Percentiles rank a stretch among this genome's conserved stretches.
phyloP scores from a whole-genome alignment of 2,888 invertebrate genomes.

The Agonopterix heracliana region DNA sequence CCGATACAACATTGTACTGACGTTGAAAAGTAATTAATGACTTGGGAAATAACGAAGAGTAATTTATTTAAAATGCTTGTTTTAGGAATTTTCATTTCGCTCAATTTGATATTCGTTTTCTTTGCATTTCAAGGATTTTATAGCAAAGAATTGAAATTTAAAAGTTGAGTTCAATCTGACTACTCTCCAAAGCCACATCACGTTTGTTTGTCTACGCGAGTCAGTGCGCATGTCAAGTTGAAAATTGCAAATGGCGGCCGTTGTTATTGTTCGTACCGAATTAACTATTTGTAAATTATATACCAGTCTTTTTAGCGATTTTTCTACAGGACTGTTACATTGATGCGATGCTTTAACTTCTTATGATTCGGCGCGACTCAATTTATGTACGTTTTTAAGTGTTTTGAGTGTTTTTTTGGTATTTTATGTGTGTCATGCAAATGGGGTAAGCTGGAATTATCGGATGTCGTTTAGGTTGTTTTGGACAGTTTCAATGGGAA shows the following conservation, averaged over 20 bases:
- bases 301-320: conserved; percentile 80
- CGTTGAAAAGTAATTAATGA: conserved; percentile 18
- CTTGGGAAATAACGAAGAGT: conserved; percentile 4
- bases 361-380: conserved; percentile 65
- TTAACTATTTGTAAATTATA: conserved; percentile 82
- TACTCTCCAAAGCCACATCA: conserved; percentile 43
- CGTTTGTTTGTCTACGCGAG: conserved; percentile 65
- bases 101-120: background rate
- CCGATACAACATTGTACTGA: conserved; percentile 40
- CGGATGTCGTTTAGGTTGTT: conserved; percentile 77
- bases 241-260: conserved; percentile 99
- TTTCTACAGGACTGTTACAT: conserved; percentile 74
- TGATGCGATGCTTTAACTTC: conserved; percentile 71
- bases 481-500: conserved; percentile 72
- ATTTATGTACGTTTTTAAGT: conserved; percentile 73
- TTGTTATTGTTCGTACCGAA: conserved; percentile 99
- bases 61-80: background rate
- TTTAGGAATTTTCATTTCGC: background rate
- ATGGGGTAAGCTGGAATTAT: conserved; percentile 81
- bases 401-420: conserved; percentile 75
- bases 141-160: background rate
- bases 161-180: background rate
- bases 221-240: conserved; percentile 84
- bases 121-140: background rate
- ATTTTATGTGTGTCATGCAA: conserved; percentile 85